Base-by-base conservation (phyloP, 2,888 invertebrate species). In the Teleogryllus oceanicus region DNA sequence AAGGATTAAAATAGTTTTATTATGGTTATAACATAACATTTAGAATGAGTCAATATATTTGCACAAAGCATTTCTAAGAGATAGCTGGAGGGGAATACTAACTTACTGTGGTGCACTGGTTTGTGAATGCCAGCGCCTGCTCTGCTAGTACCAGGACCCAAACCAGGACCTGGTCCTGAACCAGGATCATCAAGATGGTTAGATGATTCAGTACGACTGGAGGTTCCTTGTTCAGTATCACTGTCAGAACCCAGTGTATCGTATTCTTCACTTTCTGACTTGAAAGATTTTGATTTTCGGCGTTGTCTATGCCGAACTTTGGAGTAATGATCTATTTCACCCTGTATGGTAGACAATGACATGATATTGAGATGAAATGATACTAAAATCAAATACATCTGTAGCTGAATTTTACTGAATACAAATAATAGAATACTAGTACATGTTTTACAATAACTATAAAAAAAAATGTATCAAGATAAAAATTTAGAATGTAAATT, bases 191-290 rank as follows among this genome's bases (percentile, higher is more conserved):
- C 89, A 82, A 89, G 84, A 81, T 88, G 89, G 83, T 87, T 88
- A 79, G 88, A 88, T 21, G 88, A 88, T 83, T 89, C 89, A 24
- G 87, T 87, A 75, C 88, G 88, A 84, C 87, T 88, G 82, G 88
- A 89, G 78, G 88, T 89, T 12, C 93, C 93, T 86, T 92, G 91
- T 84, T 91, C 91, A 86, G 89, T 87, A 83, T 90, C 90, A 83
- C 89, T 89, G 84, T 90, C 90, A 77, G 89, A 89, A 81, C 89
- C 90, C 37, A 90, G 85, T 74, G 89, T 90, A 84, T 90, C 90
- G 83, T 90, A 89, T 83, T 90, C 90, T 83, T 90, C 90, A 20
- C 89, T 89, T 83, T 90, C 90, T 10, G 90, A 89, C 83, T 90
- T 90, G 82, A 89, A 88, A 5, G 89, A 86, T 84, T 89, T 89